phyloP scores from a whole-genome alignment of 2,888 invertebrate genomes.

The Eretmocerus hayati region DNA sequence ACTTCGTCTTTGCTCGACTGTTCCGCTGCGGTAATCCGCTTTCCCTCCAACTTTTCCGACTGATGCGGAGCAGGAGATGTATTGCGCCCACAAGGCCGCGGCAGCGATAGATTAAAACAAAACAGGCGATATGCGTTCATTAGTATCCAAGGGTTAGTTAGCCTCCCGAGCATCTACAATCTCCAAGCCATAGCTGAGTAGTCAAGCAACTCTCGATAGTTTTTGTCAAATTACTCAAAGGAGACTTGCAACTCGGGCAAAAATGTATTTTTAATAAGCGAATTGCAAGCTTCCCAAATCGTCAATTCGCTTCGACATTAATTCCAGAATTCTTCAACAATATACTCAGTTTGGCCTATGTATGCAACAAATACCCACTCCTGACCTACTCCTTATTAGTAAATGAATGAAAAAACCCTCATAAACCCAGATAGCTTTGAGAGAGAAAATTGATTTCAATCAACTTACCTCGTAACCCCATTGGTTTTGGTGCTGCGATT shows the following conservation, averaged over 20 bases:
- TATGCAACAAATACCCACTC: too few relatives aligned
- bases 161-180: neutral
- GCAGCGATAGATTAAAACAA: conserved; percentile 17
- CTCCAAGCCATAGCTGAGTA: too few relatives aligned
- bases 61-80: too few relatives aligned
- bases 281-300: too few relatives aligned
- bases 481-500: conserved; percentile 35
- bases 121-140: conserved; percentile 19
- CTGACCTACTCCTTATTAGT: conserved; percentile 15
- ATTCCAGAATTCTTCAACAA: too few relatives aligned
- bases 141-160: conserved; percentile 17
- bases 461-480: conserved; percentile 45
- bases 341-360: too few relatives aligned
- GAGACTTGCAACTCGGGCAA: too few relatives aligned
- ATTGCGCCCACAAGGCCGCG: conserved; percentile 1
- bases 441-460: neutral
- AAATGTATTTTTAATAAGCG: too few relatives aligned
- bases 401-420: conserved; percentile 1
- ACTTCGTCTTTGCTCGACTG: conserved; percentile 32
- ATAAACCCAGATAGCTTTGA: too few relatives aligned
- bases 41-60: conserved; percentile 18
- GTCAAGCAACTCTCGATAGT: too few relatives aligned
- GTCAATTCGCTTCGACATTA: too few relatives aligned
- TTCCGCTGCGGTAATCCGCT: conserved; percentile 12
- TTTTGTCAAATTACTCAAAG: too few relatives aligned